These are phyloP conservation scores for Orthonyx spaldingii DNA, from an alignment of 2,113 vertebrate genomes.

Conservation along the genomic window DNA sequence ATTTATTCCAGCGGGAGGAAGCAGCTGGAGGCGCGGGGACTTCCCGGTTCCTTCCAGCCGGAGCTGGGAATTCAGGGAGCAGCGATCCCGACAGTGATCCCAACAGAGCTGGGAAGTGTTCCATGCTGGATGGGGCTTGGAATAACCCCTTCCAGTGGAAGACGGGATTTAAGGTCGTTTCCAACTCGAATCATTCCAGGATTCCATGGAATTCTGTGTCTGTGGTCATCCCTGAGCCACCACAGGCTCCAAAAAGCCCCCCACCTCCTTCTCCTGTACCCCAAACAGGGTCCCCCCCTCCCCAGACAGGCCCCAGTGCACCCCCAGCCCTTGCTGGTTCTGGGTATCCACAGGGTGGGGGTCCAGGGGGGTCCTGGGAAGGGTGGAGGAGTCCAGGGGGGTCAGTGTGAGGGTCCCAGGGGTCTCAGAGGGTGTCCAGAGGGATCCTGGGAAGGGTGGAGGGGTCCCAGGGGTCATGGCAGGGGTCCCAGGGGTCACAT, in stretches of 20 bases:
- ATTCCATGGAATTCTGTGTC: neutral
- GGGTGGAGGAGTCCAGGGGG: neutral
- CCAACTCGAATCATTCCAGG: neutral
- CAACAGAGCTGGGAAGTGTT: neutral
- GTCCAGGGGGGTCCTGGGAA: neutral
- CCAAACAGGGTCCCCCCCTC: neutral
- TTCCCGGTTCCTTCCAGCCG: neutral
- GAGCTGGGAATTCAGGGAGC: neutral
- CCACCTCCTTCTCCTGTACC: neutral
- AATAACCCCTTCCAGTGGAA: neutral
- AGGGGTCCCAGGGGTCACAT: neutral
- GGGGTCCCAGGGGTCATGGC: neutral
- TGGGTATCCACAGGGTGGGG: neutral
- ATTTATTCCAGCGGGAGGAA: neutral
- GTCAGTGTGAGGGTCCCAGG: neutral
- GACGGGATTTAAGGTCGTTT: neutral
- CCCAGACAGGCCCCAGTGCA: too few relatives aligned
- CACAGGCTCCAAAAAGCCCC: neutral
- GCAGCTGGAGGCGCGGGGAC: neutral
- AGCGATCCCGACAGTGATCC: neutral
- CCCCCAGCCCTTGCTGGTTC: neutral
- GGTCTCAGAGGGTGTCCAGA: neutral
- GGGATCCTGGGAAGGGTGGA: neutral
- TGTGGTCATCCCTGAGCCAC: neutral
- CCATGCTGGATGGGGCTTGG: neutral